Percentiles rank a stretch among this genome's conserved stretches.
Evolutionary conservation across 2,888 invertebrate genomes (phyloP).

Genomic region (Plusia festucae): DNA sequence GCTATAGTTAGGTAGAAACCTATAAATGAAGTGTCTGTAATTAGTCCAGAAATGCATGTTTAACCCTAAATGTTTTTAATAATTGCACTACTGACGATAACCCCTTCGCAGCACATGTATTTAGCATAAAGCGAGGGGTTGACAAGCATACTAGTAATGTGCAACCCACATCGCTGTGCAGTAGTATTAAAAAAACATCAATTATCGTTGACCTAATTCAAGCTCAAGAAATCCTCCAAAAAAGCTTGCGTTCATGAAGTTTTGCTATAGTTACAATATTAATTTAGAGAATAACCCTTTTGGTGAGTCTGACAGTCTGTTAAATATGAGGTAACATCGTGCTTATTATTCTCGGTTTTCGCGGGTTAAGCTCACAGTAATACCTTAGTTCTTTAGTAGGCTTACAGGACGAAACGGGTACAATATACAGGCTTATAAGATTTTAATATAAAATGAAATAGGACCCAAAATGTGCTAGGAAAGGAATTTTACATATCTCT

Average conservation of each 20-base stretch:
- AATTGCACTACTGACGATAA: too few relatives aligned
- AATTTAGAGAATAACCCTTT: not conserved
- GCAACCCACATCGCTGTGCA: too few relatives aligned
- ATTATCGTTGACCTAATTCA: too few relatives aligned
- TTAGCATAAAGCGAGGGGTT: too few relatives aligned
- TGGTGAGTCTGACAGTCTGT: too few relatives aligned
- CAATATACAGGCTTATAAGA: not conserved
- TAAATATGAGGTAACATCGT: not conserved
- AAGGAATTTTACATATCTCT: not conserved
- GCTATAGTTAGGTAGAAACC: too few relatives aligned
- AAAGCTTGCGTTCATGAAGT: not conserved
- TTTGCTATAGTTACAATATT: not conserved
- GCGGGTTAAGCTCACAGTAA: not conserved
- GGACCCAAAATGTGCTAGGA: not conserved
- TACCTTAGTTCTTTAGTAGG: not conserved
- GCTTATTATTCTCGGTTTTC: not conserved
- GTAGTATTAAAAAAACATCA: too few relatives aligned
- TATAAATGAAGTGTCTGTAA: too few relatives aligned
- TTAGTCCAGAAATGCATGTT: too few relatives aligned
- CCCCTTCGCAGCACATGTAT: too few relatives aligned
- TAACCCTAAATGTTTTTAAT: too few relatives aligned
- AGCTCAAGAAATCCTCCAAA: not conserved
- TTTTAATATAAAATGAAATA: constrained; percentile 4
- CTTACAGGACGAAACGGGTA: not conserved
- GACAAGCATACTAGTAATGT: too few relatives aligned